Base-by-base conservation (phyloP, 2,888 invertebrate species). In the Noctua fimbriata region DNA sequence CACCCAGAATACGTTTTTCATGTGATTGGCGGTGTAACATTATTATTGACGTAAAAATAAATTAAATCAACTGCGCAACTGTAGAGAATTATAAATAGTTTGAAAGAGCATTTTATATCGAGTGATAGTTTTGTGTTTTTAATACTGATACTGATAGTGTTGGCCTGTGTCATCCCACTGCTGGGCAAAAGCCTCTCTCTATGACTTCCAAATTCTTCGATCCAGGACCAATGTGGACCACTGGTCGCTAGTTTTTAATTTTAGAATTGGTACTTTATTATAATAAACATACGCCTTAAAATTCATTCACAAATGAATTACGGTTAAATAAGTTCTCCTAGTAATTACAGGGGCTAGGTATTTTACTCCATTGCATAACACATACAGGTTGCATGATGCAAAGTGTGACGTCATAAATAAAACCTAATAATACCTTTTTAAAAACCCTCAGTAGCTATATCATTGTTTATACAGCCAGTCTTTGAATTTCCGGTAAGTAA, bases 401-500 rank as follows among this genome's bases (percentile, higher is more conserved):
- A 85, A 87, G 76, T 81, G 44, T 73, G 76, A 28, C 60, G 78
- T 74, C 74, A 78, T 78, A 77, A 87, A 84, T 78, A 82, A 77
- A 76, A 70, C 60, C 32, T 86, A 86, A 86, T 86, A 44, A 86
- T 73, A 82, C 73, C 63, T 73, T 82, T 84, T 71, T 73, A 76
- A 79, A 79, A 73, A 60, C 58, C 73, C 55, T 55, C 67, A 73
- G 69, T 73, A 74, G 78, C 60, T 77, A 73, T 75, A 82, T 75
- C 73, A 82, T 67, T 76, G 58, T 69, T 82, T 81, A 84, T 70
- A 84, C 76, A 78, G 69, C 73, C 83, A 82, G 82, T 82, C 86
- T 89, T 91, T 87, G 79, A 89, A 89, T 89, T 89, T 86, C 86
- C 88, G 85, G 75, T 83, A 84, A 83, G 83, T 77, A 77, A 71